These are phyloP conservation scores for Chymomyza costata DNA, from an alignment of 1,140 invertebrate genomes.

Conservation along the genomic window DNA sequence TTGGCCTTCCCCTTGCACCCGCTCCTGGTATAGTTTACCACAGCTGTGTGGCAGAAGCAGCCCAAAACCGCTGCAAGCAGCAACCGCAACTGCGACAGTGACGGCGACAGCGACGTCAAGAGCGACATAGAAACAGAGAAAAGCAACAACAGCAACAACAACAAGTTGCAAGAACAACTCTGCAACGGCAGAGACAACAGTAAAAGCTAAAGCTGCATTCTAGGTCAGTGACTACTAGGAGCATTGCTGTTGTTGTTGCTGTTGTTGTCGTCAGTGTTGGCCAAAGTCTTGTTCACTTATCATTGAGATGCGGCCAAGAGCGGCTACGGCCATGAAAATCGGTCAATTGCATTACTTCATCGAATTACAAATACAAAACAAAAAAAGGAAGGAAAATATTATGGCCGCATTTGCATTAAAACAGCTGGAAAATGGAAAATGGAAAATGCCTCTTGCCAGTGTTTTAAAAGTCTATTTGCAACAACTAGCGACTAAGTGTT, in stretches of 20 bases:
- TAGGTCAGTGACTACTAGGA: conserved; percentile 65
- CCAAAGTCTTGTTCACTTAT: conserved; percentile 67
- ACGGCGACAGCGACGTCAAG: conserved; percentile 11
- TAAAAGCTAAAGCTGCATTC: conserved; percentile 50
- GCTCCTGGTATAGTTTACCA: conserved; percentile 54
- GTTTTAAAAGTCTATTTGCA: no score
- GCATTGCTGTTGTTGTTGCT: conserved; percentile 21
- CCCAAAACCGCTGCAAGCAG: conserved; percentile 37
- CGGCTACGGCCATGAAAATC: conserved; percentile 44
- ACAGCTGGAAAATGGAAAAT: no score
- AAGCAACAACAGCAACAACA: conserved; percentile 17
- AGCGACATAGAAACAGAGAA: no score
- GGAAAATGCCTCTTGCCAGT: no score
- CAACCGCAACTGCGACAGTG: conserved; percentile 2
- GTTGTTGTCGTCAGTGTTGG: conserved; percentile 55
- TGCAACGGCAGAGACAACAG: conserved; percentile 31
- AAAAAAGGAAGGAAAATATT: no score
- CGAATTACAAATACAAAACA: no score
- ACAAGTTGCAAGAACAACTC: conserved; percentile 44
- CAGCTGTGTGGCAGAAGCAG: conserved; percentile 35
- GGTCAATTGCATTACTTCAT: conserved; percentile 60
- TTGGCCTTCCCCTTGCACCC: no score
- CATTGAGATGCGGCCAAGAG: conserved; percentile 16
- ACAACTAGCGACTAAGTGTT: no score
- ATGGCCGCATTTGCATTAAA: no score